These are phyloP conservation scores for Mechanitis mazaeus DNA, from an alignment of 2,888 invertebrate genomes.

Conservation along the genomic window DNA sequence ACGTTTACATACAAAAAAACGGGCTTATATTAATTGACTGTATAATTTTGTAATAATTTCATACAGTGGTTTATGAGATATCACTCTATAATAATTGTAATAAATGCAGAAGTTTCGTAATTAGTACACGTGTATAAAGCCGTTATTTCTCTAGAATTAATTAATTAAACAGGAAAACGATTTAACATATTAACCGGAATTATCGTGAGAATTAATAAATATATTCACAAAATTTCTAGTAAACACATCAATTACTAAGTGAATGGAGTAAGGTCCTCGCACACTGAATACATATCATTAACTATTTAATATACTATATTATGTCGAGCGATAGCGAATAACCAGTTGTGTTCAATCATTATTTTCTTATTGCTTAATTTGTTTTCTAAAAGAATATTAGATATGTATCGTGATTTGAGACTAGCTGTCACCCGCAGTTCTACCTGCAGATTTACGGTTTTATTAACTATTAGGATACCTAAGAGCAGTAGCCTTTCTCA, in stretches of 20 bases:
- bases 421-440: no score
- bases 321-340: not conserved
- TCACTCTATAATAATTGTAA: no score
- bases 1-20: no score
- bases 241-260: conserved; percentile 14
- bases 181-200: conserved; percentile 22
- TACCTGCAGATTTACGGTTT: no score
- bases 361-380: not conserved
- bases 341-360: not conserved
- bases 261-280: conserved; percentile 29
- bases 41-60: no score
- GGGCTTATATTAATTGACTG: no score
- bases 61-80: no score
- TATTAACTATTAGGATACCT: no score
- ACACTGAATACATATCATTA: conserved; percentile 30
- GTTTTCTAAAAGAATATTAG: conserved; percentile 19
- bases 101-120: not conserved
- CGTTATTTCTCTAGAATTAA: not conserved
- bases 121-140: not conserved
- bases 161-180: conserved; percentile 20
- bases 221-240: conserved; percentile 21
- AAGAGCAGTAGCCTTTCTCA: no score
- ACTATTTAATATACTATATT: conserved; percentile 2
- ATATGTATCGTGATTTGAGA: conserved; percentile 13
- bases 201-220: conserved; percentile 32